Percentiles rank a stretch among this genome's conserved stretches.
Conservation (phyloP, 2,113 vertebrate genomes). For the Columba janthina region DNA sequence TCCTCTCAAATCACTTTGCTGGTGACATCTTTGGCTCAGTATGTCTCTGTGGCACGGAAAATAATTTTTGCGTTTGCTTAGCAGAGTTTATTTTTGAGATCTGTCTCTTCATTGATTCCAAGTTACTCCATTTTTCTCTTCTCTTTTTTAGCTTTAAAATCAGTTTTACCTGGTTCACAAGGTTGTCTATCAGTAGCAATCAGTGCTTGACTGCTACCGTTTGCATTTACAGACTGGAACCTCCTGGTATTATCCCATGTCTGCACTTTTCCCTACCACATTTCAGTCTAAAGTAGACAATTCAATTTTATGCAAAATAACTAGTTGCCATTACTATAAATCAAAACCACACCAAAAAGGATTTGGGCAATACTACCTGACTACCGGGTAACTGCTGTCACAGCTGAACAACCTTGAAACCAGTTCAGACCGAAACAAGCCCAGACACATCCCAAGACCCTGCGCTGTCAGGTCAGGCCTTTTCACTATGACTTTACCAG, state of each 20-base stretch:
- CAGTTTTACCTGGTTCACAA: not conserved
- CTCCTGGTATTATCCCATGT: not conserved
- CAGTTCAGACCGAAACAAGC: not conserved
- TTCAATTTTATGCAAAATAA: not conserved
- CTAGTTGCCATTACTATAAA: not conserved
- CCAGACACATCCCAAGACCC: not conserved
- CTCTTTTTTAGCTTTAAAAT: not conserved
- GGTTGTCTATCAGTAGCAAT: rapidly evolving
- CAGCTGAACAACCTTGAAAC: not conserved
- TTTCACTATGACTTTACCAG: not conserved
- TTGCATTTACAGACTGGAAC: not conserved
- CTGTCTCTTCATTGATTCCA: not conserved
- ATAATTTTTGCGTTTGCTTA: not conserved
- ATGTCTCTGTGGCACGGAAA: not conserved
- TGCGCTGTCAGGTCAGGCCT: not conserved
- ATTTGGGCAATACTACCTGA: not conserved
- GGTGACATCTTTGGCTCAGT: not conserved
- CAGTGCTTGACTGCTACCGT: not conserved
- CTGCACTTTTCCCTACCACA: not conserved
- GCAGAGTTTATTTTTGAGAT: not conserved
- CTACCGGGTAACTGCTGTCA: not conserved
- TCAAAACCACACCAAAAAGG: not conserved
- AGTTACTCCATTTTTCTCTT: not conserved
- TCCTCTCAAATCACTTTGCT: not conserved
- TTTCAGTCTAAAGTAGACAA: not conserved